Base-by-base conservation (phyloP, 2,797 vertebrate genomes). In the Cossypha caffra region DNA sequence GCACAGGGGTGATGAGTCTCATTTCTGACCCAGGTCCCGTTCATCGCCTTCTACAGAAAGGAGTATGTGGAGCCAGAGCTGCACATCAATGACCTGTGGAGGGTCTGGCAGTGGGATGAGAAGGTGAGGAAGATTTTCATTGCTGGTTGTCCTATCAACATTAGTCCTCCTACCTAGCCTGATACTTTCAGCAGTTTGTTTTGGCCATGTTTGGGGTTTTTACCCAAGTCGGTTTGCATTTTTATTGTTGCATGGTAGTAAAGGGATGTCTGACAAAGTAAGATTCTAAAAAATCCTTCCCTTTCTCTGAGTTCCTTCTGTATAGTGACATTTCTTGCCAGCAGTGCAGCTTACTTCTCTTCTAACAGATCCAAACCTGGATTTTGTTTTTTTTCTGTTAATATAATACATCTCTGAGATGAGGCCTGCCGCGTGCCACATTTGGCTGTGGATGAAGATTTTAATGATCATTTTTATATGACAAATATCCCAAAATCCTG, bases 91-190 rank as follows among this genome's bases (percentile, higher is more conserved):
- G 99, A 99, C 95, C 97, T 99, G 31, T 99, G 99, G 99, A 99
- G 99, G 67, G 99, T 99, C 72, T 99, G 99, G 99, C 99, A 99
- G 84, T 99, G 99, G 99, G 99, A 99, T 97, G 99, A 99, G 97
- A 99, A 99, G 99, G 99, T 99, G 98, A 98, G 91, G 16, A 43
- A 17, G 48, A 24, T 51, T 83, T 85, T 64, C n/a, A 21, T 5
- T 76, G 11, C 21, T 68, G 55, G 4, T 76, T 52, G 13, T 51
- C 16, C 25, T 16, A 25, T 18, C 7, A 25, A 0, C 1, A 18
- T 87, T 73, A 50, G 6, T 57, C 11, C 69, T 74, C 10, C 18
- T 19, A 16, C 8, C 6, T 63, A 40, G 20, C 31, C 5, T 35
- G 9, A 26, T 51, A 9, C 8, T 66, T 85, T 12, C 31, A 52